Evolutionary conservation across 2,888 invertebrate genomes (phyloP).

Genomic region (Fragum sueziense): DNA sequence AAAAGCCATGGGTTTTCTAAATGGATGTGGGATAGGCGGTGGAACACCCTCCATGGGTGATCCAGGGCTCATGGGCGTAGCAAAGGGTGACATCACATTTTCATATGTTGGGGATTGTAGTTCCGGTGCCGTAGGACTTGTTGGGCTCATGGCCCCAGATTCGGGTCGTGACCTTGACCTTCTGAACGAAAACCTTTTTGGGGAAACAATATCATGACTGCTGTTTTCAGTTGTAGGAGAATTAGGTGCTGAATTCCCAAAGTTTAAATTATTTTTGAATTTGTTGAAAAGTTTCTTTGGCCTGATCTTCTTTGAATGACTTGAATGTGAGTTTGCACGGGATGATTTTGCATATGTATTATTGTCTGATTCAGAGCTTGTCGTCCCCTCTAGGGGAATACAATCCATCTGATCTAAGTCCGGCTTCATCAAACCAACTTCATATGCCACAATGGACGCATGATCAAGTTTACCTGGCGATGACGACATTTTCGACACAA

Average conservation of each 20-base stretch:
- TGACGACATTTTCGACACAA: constrained; percentile 89
- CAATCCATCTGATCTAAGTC: constrained; percentile 73
- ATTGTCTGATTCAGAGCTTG: constrained; percentile 40
- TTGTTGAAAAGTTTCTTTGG: constrained; percentile 75
- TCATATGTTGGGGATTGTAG: constrained; percentile 53
- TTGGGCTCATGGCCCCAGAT: constrained; percentile 53
- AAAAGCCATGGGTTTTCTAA: constrained; percentile 56
- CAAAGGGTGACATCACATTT: constrained; percentile 38
- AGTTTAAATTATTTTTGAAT: constrained; percentile 67
- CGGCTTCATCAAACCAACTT: constrained; percentile 84
- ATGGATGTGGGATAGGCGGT: constrained; percentile 48
- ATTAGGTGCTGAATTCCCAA: constrained; percentile 58
- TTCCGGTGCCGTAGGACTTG: constrained; percentile 46
- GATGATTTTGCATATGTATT: constrained; percentile 25
- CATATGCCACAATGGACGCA: constrained; percentile 92
- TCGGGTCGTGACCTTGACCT: constrained; percentile 56
- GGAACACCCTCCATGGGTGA: constrained; percentile 32
- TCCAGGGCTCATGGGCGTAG: constrained; percentile 50
- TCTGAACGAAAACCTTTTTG: constrained; percentile 63
- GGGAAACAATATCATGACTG: constrained; percentile 48
- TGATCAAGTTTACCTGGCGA: constrained; percentile 95
- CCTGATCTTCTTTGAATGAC: constrained; percentile 68
- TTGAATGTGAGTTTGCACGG: constrained; percentile 79
- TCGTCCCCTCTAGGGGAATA: constrained; percentile 59
- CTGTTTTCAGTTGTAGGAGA: constrained; percentile 57